Percentiles rank a stretch among this genome's conserved stretches.
Conservation (phyloP, 2,113 vertebrate species). For the Ranitomeya variabilis region DNA sequence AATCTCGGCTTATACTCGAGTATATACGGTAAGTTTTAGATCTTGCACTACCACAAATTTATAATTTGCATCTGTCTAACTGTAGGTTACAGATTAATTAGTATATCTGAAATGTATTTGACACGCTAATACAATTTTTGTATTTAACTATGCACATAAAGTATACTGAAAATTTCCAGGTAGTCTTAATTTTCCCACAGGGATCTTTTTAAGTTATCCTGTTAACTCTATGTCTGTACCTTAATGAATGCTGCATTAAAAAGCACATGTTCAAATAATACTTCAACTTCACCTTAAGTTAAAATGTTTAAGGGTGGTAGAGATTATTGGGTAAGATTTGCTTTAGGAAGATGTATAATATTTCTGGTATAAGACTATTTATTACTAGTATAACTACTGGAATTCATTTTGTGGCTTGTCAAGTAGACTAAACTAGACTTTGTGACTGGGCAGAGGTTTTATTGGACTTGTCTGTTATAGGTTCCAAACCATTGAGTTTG, state of each 20-base stretch:
- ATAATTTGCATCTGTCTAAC: not conserved
- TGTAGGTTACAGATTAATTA: not conserved
- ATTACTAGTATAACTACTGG: too few species aligned
- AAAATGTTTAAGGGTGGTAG: not conserved
- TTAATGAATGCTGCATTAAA: conserved; percentile 59
- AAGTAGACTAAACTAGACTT: not conserved
- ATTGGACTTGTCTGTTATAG: conserved; percentile 8
- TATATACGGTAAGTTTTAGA: too few species aligned
- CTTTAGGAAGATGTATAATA: conserved; percentile 35
- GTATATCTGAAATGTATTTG: not conserved
- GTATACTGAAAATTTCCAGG: conserved; percentile 39
- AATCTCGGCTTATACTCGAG: too few species aligned
- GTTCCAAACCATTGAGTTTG: conserved; percentile 59
- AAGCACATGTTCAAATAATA: conserved; percentile 41
- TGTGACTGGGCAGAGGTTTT: conserved; percentile 39
- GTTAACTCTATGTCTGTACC: conserved; percentile 40
- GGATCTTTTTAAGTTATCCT: conserved; percentile 50
- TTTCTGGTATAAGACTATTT: conserved; percentile 51
- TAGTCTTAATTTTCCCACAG: not conserved
- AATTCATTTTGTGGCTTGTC: conserved; percentile 57
- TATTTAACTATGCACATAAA: not conserved
- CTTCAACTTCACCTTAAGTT: conserved; percentile 12
- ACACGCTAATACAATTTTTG: not conserved
- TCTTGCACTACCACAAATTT: not conserved
- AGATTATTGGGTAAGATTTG: conserved; percentile 12